Evolutionary conservation across 64 coral and sea anemone species (phyloP), one percentile per base, ranked within the genome.

Genomic region (Platygyra sinensis): DNA sequence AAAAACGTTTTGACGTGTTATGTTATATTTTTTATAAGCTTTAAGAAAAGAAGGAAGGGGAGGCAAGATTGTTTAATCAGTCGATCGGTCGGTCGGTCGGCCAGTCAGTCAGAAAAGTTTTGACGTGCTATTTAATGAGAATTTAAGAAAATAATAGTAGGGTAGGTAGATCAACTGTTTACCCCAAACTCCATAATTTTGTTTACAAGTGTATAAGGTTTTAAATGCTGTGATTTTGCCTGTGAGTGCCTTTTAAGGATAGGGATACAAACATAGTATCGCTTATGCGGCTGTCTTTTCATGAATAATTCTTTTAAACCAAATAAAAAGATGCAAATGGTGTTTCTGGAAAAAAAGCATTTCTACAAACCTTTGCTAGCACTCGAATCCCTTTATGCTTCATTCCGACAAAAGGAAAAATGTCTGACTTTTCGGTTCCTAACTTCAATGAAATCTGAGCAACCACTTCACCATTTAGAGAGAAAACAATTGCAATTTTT

Each of bases 391-490:
- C 81, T 19, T 71, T 38, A 27, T 85, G 81, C 36, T 42, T 85
- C 81, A 85, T 85, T 85, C 81, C 81, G 20, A 85, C 62, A 17
- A 85, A 85, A 85, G 81, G 81, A 28, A 69, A 85, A 85, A 85
- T 14, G n/a, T 85, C 62, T 18, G 36, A 50, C 52, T 63, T 69
- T 2, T 71, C 62, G 38, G 81, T 50, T 25, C 62, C 38, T 14
- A 85, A 28, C 39, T 67, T 50, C 18, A 85, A 10, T 25, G 24
- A 71, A 69, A 85, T 20, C 19, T 72, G 19, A 71, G 62, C 81
- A 3, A 71, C 81, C 16, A 15, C 1, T 15, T 85, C 30, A 24
- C 81, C 63, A 71, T 85, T 85, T 3, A 85, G 33, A 22, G 81
- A 67, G 62, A 85, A 85, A 30, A 67, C 52, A 85, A 85, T 72